Conservation (phyloP, 64 coral and sea anemone species). For the Montipora efflorescens region DNA sequence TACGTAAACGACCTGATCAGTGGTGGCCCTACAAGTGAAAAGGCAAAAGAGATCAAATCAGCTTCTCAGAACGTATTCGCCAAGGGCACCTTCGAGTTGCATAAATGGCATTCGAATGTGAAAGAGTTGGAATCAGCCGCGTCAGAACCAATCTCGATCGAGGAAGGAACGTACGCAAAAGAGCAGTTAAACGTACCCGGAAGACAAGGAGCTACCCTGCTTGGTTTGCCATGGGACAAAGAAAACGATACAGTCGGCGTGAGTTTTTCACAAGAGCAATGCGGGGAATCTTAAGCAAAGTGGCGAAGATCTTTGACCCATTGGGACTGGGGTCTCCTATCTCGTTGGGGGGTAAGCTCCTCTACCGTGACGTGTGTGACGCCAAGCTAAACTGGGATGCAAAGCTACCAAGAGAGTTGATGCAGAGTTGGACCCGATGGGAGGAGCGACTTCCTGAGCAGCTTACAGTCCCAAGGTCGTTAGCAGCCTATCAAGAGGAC, state of each 20-base stretch:
- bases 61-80: not conserved
- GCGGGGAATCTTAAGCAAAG: conserved; percentile 38
- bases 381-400: too few species aligned
- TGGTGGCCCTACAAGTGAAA: conserved; percentile 37
- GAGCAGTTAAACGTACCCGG: too few species aligned
- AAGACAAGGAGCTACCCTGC: too few species aligned
- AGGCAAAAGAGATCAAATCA: conserved; percentile 40
- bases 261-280: conserved; percentile 6
- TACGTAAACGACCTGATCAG: conserved; percentile 49
- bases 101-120: too few species aligned
- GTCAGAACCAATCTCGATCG: too few species aligned
- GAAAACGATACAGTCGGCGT: not conserved
- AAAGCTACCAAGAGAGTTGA: not conserved
- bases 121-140: too few species aligned
- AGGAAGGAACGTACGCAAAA: too few species aligned
- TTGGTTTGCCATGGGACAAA: too few species aligned
- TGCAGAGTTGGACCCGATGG: not conserved
- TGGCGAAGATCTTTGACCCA: conserved; percentile 48
- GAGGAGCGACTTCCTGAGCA: too few species aligned
- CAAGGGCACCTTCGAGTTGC: too few species aligned
- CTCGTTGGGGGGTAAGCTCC: not conserved
- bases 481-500: too few species aligned
- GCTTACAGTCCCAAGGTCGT: too few species aligned
- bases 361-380: not conserved
- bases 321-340: conserved; percentile 25